Base-by-base conservation (phyloP, 2,797 vertebrate genomes). In the Poeciliopsis gracilis region DNA sequence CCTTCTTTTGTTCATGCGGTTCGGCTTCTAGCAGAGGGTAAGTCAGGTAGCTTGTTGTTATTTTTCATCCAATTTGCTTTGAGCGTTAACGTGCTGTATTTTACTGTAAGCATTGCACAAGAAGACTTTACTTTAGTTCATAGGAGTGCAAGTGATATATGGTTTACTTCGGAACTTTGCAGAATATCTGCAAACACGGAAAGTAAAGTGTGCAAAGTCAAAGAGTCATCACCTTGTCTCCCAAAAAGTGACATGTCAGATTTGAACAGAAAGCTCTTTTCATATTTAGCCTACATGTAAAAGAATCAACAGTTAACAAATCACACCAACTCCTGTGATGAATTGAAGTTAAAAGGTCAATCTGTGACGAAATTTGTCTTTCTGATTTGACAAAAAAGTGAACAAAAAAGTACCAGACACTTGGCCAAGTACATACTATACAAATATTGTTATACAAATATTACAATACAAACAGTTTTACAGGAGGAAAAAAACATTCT, bases 11-110 rank as follows among this genome's bases (percentile, higher is more conserved):
- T 97, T 90, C 97, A 99, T 67, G 97, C 98, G 1, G 96, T 97
- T 95, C 97, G 97, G 80, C 96, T 99, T 81, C 94, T 99, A 84
- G 96, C 96, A 23, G 97, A 98, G 96, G 98, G 98, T 98, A 97
- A 96, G 84, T 77, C 76, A 72, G 66, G 38, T 77, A 28, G 69
- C 77, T 69, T 25, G 12, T 55, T 46, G 15, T 72, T 10, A 49
- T 66, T 63, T 57, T 4, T 28, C 25, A 72, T 78, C 5, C 53
- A 3, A 70, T 77, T 13, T 66, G 33, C 66, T 82, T 53, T 63
- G 51, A 71, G 43, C 49, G 45, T 72, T 75, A 57, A 41, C 55
- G 3, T 36, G 76, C 30, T 63, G 36, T 11, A 25, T 78, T 70
- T 59, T 4, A 63, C 25, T 67, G 38, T 18, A 66, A 75, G 53